Evolutionary conservation across 2,888 invertebrate genomes (phyloP), one percentile per base, ranked within the genome.

Genomic region (Doris montereyensis): DNA sequence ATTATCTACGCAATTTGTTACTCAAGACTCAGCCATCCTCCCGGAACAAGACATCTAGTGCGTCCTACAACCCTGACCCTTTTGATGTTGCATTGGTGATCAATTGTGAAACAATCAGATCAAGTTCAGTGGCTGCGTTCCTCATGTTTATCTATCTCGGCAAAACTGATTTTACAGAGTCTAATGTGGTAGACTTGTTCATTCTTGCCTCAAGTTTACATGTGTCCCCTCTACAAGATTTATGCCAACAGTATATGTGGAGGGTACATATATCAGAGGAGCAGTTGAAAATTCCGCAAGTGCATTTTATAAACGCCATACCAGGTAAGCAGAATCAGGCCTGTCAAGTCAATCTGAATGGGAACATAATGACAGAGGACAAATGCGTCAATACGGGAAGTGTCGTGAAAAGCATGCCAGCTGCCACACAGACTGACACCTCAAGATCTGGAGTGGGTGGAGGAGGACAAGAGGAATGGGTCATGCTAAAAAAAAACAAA

Each of bases 131-230:
- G 57, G 60, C 67, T 0, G 75, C 81, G 13, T 82, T 82, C 71
- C 74, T 82, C 34, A 62, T 78, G 28, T 81, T 73, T 57, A 79
- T 82, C n/a, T 82, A 82, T 62, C 80, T 81, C 57, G 82, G 82
- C 2, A 76, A 68, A 28, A 68, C 75, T 10, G 79, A 76, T 10
- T 34, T 82, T 58, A 74, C 73, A 17, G 75, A 78, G n/a, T 78
- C 67, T 30, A 81, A 77, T 62, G 76, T 78, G 17, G 57, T 73
- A 1, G 82, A 82, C 32, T 24, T 82, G 52, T 78, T 80, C 62
- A 70, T 81, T 34, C 77, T 82, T 30, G 82, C 82, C 0, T 74
- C 78, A 26, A 81, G 82, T 65, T 68, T 82, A 35, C 72, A 76
- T 26, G 81, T 82, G 26, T 41, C 35, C 4, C 10, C 71, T n/a